phyloP scores from a whole-genome alignment of 2,888 invertebrate genomes.

The Acronicta alni region DNA sequence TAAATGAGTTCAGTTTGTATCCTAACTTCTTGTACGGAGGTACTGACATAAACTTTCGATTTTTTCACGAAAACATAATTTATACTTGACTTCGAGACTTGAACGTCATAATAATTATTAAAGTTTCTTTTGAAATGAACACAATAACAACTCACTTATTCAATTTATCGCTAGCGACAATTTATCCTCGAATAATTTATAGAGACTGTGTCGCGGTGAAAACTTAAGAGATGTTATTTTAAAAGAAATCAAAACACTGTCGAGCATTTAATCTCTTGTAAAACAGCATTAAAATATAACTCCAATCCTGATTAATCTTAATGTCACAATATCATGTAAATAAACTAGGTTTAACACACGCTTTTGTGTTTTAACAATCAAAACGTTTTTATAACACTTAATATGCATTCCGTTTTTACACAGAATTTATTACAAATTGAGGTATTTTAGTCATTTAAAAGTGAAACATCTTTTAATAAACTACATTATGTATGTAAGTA shows the following conservation, averaged over 20 bases:
- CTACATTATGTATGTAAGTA: no score
- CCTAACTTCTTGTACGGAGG: not conserved
- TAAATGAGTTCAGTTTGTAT: not conserved
- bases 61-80: no score
- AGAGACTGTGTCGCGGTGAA: constrained; percentile 36
- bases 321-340: constrained; percentile 62
- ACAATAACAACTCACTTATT: constrained; percentile 1
- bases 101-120: not conserved
- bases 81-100: no score
- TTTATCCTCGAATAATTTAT: constrained; percentile 33
- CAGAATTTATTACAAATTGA: not conserved
- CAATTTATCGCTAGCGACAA: constrained; percentile 33
- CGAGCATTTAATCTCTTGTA: constrained; percentile 67
- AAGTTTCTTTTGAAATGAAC: not conserved
- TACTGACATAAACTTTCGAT: no score
- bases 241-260: constrained; percentile 71
- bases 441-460: no score
- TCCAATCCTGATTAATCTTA: constrained; percentile 59
- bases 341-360: constrained; percentile 48
- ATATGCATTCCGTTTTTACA: not conserved
- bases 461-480: no score
- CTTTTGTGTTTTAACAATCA: constrained; percentile 28
- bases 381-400: not conserved
- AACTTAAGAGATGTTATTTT: constrained; percentile 65
- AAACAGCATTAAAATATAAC: constrained; percentile 60